phyloP scores from a whole-genome alignment of 2,888 invertebrate species.

The Gisinianus flammeolus region DNA sequence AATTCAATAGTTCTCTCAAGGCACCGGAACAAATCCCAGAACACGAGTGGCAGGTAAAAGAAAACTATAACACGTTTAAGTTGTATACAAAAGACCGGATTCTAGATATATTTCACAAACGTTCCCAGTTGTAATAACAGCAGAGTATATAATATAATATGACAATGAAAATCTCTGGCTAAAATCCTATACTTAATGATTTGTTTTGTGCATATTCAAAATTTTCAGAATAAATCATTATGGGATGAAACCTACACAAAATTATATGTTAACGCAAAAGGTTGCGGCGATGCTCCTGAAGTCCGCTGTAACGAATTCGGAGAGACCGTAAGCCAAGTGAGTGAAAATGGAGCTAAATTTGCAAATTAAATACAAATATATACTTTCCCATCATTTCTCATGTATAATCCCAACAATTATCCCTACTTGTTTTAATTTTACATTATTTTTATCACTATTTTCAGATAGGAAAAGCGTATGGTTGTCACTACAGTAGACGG shows the following conservation, averaged over 20 bases:
- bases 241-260: constrained; percentile 33
- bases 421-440: neutral
- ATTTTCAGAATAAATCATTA: constrained; percentile 30
- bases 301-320: constrained; percentile 41
- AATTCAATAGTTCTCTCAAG: neutral
- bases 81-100: too few relatives aligned
- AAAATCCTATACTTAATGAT: too few relatives aligned
- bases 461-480: constrained; percentile 34
- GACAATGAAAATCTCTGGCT: too few relatives aligned
- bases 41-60: constrained; percentile 22
- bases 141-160: too few relatives aligned
- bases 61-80: neutral
- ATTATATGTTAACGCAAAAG: constrained; percentile 35
- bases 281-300: constrained; percentile 34
- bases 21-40: constrained; percentile 7
- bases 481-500: constrained; percentile 37
- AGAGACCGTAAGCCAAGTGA: constrained; percentile 24
- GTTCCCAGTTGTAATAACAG: too few relatives aligned
- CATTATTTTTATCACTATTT: neutral
- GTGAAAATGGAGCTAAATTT: neutral
- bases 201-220: too few relatives aligned
- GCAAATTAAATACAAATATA: neutral
- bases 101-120: too few relatives aligned
- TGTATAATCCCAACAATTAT: too few relatives aligned
- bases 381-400: too few relatives aligned